Evolutionary conservation across 2,888 invertebrate genomes (phyloP).

Genomic region (Drosophila quinaria): DNA sequence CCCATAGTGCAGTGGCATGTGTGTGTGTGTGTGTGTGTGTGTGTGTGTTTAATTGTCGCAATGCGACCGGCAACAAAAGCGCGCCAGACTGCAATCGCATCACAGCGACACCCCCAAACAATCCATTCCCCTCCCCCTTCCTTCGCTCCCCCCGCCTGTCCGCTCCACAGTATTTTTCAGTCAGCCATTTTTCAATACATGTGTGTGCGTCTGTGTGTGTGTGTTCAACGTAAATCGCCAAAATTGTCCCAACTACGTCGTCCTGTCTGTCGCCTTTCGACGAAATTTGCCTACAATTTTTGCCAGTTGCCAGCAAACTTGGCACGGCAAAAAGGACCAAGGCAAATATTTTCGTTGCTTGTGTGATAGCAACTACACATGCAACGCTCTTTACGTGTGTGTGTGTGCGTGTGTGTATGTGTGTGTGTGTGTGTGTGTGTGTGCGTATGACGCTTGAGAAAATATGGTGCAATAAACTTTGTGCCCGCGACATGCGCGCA

Average conservation of each 20-base stretch:
- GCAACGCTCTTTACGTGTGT: neutral
- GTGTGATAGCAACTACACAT: conserved; percentile 63
- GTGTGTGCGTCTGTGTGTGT: conserved; percentile 30
- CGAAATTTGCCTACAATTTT: conserved; percentile 75
- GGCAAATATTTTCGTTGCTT: conserved; percentile 68
- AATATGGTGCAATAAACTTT: conserved; percentile 68
- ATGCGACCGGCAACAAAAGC: conserved; percentile 63
- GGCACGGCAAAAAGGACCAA: conserved; percentile 60
- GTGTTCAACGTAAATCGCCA: conserved; percentile 71
- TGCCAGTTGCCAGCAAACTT: conserved; percentile 59
- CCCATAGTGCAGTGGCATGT: conserved; percentile 27
- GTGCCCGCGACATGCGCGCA: conserved; percentile 67
- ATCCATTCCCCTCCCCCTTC: neutral
- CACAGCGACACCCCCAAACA: conserved; percentile 43
- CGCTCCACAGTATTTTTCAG: conserved; percentile 18
- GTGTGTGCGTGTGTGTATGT: conserved; percentile 9
- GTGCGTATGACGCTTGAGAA: conserved; percentile 55
- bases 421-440: conserved; percentile 31
- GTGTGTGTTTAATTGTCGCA: conserved; percentile 76
- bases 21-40: conserved; percentile 58
- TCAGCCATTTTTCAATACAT: conserved; percentile 67
- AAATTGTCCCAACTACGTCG: conserved; percentile 60
- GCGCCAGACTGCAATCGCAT: conserved; percentile 50
- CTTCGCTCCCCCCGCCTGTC: neutral
- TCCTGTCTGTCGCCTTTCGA: conserved; percentile 65